These are phyloP conservation scores for Dicycla oo DNA, from an alignment of 2,888 invertebrate species.

Conservation along the genomic window DNA sequence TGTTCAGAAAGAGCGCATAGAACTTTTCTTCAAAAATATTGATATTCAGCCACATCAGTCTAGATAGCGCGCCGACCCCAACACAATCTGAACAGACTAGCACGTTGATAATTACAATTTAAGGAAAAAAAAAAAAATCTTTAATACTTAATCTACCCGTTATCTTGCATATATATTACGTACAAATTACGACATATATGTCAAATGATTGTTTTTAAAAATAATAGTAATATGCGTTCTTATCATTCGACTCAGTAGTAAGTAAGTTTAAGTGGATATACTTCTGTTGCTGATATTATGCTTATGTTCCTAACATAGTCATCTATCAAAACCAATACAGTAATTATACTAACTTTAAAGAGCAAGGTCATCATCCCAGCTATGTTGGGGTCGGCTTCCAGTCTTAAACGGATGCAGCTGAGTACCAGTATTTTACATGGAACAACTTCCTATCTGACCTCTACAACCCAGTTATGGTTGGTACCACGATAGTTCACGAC, in stretches of 20 bases:
- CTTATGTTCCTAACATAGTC: background rate
- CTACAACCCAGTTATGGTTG: background rate
- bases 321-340: background rate
- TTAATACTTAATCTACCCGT: slow-evolving; percentile 19
- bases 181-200: slow-evolving; percentile 42
- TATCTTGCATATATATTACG: slow-evolving; percentile 41
- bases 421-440: background rate
- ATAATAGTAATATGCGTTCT: slow-evolving; percentile 35
- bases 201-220: slow-evolving; percentile 38
- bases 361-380: background rate
- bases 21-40: background rate
- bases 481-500: background rate
- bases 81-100: slow-evolving; percentile 3
- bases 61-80: background rate
- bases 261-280: slow-evolving; percentile 7
- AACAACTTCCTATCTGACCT: background rate
- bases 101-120: slow-evolving; percentile 21
- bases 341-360: background rate
- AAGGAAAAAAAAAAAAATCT: slow-evolving; percentile 16
- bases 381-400: background rate
- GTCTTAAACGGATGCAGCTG: background rate
- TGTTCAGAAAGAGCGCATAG: no score
- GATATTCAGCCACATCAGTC: background rate
- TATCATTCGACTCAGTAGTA: slow-evolving; percentile 21
- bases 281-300: background rate